A percentile compares a stretch with the other conserved stretches of the same genome.
Evolutionary conservation across 1,140 invertebrate species (phyloP).

Genomic region (Neodiprion lecontei): DNA sequence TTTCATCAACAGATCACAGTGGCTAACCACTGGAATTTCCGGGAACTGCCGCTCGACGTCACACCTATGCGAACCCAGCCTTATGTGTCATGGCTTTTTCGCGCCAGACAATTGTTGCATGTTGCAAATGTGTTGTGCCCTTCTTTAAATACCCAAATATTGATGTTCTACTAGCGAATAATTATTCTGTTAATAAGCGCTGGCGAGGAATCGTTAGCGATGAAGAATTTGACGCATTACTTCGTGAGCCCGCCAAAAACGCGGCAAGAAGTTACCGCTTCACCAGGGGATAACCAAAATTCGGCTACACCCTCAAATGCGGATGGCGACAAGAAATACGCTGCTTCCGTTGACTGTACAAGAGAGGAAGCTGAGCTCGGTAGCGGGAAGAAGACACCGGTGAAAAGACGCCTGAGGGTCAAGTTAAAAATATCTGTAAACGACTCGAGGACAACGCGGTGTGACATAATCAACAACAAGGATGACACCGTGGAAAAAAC

Average conservation of each 20-base stretch:
- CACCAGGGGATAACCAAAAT: slow-evolving; percentile 30
- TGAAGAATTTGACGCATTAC: slow-evolving; percentile 54
- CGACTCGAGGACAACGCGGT: slow-evolving; percentile 28
- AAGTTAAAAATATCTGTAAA: slow-evolving; percentile 46
- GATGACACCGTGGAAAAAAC: slow-evolving; percentile 48
- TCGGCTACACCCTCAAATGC: slow-evolving; percentile 25
- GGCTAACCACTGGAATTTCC: too few species aligned
- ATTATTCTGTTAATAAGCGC: too few species aligned
- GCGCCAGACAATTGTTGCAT: too few species aligned
- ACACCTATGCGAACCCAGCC: too few species aligned
- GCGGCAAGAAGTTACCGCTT: slow-evolving; percentile 16
- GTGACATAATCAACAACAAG: slow-evolving; percentile 42
- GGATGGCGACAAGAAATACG: neutral
- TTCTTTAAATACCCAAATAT: too few species aligned
- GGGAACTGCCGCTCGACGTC: too few species aligned
- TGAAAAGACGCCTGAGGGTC: slow-evolving; percentile 43
- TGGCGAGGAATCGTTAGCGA: slow-evolving; percentile 17
- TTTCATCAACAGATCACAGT: too few species aligned
- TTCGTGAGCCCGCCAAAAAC: slow-evolving; percentile 40
- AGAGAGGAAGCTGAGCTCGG: neutral
- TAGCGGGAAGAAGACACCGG: slow-evolving; percentile 1
- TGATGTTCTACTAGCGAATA: too few species aligned
- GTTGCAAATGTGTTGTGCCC: too few species aligned
- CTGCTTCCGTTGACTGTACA: neutral
- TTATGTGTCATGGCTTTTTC: too few species aligned